Percentiles rank a stretch among this genome's conserved stretches.
These are phyloP conservation scores for Channa maculata DNA, from an alignment of 2,113 vertebrate species.

Conservation along the genomic window DNA sequence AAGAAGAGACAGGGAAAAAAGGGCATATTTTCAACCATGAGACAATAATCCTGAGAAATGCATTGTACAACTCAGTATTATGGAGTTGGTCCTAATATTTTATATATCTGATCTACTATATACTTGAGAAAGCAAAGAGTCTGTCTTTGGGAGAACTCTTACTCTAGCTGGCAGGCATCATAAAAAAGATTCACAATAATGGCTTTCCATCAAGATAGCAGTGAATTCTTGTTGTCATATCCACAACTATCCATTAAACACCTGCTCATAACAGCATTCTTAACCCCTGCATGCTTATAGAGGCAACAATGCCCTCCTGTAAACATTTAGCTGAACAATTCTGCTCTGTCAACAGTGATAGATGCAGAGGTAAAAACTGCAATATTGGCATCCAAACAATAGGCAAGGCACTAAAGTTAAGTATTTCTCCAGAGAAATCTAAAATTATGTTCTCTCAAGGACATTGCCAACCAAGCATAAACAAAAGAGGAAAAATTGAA, in stretches of 20 bases:
- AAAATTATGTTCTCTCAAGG: constrained; percentile 78
- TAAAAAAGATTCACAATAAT: constrained; percentile 77
- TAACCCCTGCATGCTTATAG: constrained; percentile 65
- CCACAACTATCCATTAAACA: constrained; percentile 68
- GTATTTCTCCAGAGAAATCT: constrained; percentile 81
- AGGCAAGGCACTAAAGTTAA: constrained; percentile 68
- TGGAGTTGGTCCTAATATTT: constrained; percentile 36
- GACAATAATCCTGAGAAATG: constrained; percentile 17
- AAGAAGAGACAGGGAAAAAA: too few species aligned
- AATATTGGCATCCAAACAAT: constrained; percentile 77
- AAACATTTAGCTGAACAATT: constrained; percentile 61
- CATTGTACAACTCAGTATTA: constrained; percentile 34
- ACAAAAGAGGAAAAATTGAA: constrained; percentile 35
- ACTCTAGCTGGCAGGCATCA: constrained; percentile 51
- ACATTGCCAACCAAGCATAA: constrained; percentile 65
- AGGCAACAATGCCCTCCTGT: constrained; percentile 49
- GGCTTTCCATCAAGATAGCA: constrained; percentile 61
- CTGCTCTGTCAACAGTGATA: constrained; percentile 70
- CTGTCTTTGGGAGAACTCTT: constrained; percentile 35
- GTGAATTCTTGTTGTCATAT: constrained; percentile 66
- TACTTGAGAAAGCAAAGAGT: constrained; percentile 35
- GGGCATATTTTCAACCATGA: neutral
- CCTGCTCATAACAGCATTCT: constrained; percentile 58
- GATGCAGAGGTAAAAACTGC: constrained; percentile 73
- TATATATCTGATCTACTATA: constrained; percentile 42